Conservation (phyloP, 2,888 invertebrate species). For the Isoperla grammatica region DNA sequence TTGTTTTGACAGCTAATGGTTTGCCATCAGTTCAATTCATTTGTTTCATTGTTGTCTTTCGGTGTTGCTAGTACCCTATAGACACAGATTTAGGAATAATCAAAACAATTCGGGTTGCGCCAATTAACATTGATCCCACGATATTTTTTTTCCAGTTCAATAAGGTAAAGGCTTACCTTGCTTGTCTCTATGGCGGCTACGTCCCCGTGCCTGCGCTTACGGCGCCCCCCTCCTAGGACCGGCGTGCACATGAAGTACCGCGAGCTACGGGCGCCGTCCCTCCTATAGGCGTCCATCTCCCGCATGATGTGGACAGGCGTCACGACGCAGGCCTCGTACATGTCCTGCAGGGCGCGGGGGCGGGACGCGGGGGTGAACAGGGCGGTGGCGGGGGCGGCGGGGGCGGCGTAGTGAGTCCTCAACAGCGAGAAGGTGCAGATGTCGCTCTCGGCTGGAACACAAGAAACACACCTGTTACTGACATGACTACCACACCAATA, state of each 20-base stretch:
- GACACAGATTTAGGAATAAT: too few relatives aligned
- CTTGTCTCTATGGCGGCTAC: conserved; percentile 83
- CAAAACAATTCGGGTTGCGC: too few relatives aligned
- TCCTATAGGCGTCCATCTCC: conserved; percentile 61
- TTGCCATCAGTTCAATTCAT: too few relatives aligned
- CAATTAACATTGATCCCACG: too few relatives aligned
- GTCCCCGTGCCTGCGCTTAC: conserved; percentile 60
- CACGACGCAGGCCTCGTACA: conserved; percentile 73
- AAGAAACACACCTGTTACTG: too few relatives aligned
- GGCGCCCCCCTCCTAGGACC: conserved; percentile 65
- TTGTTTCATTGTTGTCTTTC: too few relatives aligned
- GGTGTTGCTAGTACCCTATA: too few relatives aligned
- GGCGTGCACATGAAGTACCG: conserved; percentile 76
- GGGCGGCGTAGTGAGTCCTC: conserved; percentile 69
- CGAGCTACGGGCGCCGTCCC: conserved; percentile 57
- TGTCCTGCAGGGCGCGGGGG: conserved; percentile 65
- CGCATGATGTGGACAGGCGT: conserved; percentile 56
- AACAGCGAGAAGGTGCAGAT: conserved; percentile 78
- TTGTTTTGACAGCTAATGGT: too few relatives aligned
- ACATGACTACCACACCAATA: too few relatives aligned
- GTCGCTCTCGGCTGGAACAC: conserved; percentile 83
- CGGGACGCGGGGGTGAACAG: conserved; percentile 71
- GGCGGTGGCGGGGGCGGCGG: conserved; percentile 61
- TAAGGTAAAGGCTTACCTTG: too few relatives aligned
- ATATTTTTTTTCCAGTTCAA: too few relatives aligned